Base-by-base conservation (phyloP, 2,888 invertebrate genomes). In the Apotomis betuletana region DNA sequence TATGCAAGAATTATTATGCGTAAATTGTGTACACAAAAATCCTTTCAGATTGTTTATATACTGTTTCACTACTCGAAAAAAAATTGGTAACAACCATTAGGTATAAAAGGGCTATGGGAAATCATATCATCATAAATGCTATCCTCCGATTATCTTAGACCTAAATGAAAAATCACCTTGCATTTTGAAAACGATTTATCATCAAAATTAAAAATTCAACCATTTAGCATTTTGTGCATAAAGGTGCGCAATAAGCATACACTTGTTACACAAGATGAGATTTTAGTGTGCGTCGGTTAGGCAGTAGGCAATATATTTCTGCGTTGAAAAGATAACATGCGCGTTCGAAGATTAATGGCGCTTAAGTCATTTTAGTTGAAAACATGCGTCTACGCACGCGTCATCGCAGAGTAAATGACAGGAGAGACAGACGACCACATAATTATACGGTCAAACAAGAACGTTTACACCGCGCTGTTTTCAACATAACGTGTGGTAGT, bases 391-490 rank as follows among this genome's bases (percentile, higher is more conserved):
- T 71, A 58, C 71, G 67, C 71, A 58, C 41, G 57, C 67, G 57
- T 52, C 71, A 44, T 67, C 58, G 36, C 10, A 71, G 51, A 54
- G 44, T 67, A 71, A 62, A 62, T 52, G 62, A 62, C 62, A 67
- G 67, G 61, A 57, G 60, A 67, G 49, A 46, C 64, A 64, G 15
- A 54, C 49, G 38, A 38, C 54, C 55, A 67, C 55, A 57, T 65
- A 70, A 70, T 67, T 70, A 70, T 55, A 38, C 46, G 59, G 54
- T 54, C 44, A 44, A 64, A 70, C 54, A 64, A 62, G 38, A 67
- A 64, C 63, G 44, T 41, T 38, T 67, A 59, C 59, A 41, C 13
- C 13, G 13, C 41, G 36, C 55, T n/a, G 15, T 55, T 27, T 58
- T 55, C 44, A 46, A 55, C 15, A 44, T 55, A 58, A 58, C 12